phyloP scores from a whole-genome alignment of 1,140 invertebrate genomes.

The Zaprionus ornatus region DNA sequence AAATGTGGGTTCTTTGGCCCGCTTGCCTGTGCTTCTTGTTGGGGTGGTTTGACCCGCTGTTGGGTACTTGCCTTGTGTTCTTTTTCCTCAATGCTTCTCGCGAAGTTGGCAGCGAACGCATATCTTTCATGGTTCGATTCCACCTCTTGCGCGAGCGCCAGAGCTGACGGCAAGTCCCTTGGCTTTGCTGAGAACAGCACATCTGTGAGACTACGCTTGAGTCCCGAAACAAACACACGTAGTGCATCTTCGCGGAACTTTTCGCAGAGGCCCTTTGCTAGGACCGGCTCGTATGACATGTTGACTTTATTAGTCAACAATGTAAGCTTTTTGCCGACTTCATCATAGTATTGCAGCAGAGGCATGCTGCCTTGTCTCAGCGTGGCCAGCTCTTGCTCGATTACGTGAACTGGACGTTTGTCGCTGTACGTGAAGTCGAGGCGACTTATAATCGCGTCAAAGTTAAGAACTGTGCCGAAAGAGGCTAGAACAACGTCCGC shows the following conservation, averaged over 20 bases:
- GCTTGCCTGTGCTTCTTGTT: not conserved
- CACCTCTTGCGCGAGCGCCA: not conserved
- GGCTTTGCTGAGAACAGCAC: not conserved
- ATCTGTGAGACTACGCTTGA: not conserved
- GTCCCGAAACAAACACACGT: not conserved
- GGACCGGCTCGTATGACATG: conserved; percentile 31
- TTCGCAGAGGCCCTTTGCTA: not conserved
- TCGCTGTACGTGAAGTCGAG: no score
- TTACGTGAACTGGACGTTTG: no score
- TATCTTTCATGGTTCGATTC: not conserved
- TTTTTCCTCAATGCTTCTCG: not conserved
- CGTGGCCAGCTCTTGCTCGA: conserved; percentile 41
- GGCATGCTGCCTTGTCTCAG: conserved; percentile 16
- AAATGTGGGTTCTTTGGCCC: not conserved
- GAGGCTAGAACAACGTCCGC: conserved; percentile 37
- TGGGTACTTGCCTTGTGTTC: not conserved
- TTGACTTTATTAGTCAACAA: conserved; percentile 38
- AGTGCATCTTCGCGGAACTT: not conserved
- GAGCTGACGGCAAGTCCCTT: not conserved
- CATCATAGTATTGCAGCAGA: conserved; percentile 37
- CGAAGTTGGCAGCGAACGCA: not conserved
- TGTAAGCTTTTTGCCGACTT: conserved; percentile 34
- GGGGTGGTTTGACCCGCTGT: not conserved
- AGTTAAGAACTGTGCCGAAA: conserved; percentile 42
- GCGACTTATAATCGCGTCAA: conserved; percentile 44